These are phyloP conservation scores for Siderastrea radians DNA, from an alignment of 92 coral and sea anemone genomes.

Conservation along the genomic window DNA sequence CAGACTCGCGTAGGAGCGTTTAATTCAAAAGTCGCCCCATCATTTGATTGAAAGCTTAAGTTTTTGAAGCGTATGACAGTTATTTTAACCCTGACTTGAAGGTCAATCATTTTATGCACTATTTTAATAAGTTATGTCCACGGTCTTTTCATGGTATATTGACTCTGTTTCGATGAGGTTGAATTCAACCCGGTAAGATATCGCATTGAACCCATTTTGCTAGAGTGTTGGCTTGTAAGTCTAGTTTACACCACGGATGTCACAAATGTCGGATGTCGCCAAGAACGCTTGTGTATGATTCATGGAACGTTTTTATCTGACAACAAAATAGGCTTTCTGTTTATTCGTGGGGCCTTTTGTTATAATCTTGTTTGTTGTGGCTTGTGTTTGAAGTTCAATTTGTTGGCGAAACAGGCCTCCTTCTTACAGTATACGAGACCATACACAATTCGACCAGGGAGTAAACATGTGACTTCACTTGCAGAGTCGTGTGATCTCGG, in stretches of 20 bases:
- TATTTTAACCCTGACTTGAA: constrained; percentile 6
- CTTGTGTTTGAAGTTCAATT: constrained; percentile 10
- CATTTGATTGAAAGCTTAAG: not conserved
- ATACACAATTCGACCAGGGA: not conserved
- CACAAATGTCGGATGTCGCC: not conserved
- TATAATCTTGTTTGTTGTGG: constrained; percentile 11
- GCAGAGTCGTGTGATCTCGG: too few species aligned
- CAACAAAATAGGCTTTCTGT: constrained; percentile 19
- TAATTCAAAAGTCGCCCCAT: not conserved
- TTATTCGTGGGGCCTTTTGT: constrained; percentile 22
- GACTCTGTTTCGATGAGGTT: not conserved
- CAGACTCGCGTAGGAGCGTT: not conserved
- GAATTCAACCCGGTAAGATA: not conserved
- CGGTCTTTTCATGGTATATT: not conserved
- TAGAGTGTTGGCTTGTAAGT: not conserved
- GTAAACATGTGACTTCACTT: not conserved
- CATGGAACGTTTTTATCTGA: constrained; percentile 24
- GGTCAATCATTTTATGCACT: constrained; percentile 2
- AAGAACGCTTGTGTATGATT: not conserved
- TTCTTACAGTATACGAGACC: not conserved
- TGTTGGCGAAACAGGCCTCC: constrained; percentile 7
- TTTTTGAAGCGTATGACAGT: not conserved
- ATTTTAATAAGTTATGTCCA: constrained; percentile 2
- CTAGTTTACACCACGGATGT: not conserved
- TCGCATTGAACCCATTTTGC: not conserved